phyloP scores from a whole-genome alignment of 1,140 invertebrate species.

The Stegodyphus mimosarum region DNA sequence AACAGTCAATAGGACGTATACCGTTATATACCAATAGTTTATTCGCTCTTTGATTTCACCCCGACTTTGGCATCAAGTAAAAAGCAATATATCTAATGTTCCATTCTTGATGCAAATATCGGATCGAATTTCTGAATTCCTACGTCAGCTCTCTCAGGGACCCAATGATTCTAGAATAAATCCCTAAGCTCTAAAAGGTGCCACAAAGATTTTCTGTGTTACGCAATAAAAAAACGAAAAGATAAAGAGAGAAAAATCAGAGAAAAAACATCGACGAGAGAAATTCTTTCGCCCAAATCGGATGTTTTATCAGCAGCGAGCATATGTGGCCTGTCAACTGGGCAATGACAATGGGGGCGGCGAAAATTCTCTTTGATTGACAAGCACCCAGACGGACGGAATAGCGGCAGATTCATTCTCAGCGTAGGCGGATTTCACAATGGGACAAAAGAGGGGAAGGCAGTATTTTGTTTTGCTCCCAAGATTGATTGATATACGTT shows the following conservation, averaged over 20 bases:
- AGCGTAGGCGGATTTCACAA: neutral
- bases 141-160: too few relatives aligned
- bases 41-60: too few relatives aligned
- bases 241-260: neutral
- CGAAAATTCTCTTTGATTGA: conserved; percentile 24
- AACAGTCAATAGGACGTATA: too few relatives aligned
- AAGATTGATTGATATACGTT: conserved; percentile 46
- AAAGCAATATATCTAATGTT: too few relatives aligned
- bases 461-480: conserved; percentile 18
- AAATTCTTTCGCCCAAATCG: neutral
- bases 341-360: conserved; percentile 18
- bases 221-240: neutral
- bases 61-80: too few relatives aligned
- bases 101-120: too few relatives aligned
- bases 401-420: neutral
- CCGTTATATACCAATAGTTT: too few relatives aligned
- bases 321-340: conserved; percentile 23
- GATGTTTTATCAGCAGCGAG: conserved; percentile 12
- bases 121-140: too few relatives aligned
- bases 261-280: neutral
- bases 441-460: neutral
- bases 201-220: too few relatives aligned
- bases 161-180: too few relatives aligned
- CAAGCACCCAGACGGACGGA: conserved; percentile 12
- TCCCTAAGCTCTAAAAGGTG: too few relatives aligned